Evolutionary conservation across 2,113 vertebrate genomes (phyloP), one percentile per base, ranked within the genome.

Genomic region (Datnioides undecimradiatus): DNA sequence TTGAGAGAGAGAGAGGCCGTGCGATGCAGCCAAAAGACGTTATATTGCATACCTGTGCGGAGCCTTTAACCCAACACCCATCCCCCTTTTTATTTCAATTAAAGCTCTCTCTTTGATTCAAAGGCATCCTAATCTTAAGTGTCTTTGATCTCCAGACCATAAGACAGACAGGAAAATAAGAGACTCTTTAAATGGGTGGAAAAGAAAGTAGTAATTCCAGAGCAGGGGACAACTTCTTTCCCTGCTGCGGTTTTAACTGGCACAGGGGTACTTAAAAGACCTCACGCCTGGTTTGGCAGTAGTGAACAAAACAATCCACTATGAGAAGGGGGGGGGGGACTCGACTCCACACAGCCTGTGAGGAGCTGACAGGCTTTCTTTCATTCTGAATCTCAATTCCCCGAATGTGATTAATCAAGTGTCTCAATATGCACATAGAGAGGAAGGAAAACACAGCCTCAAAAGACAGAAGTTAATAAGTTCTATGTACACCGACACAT

Each of bases 221-320:
- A 89, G 66, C 66, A 58, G 79, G 67, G 69, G 72, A 83, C 75
- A 84, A 54, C 36, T 57, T 91, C 80, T 83, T 67, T 83, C 68
- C 77, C 78, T 68, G 80, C 86, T 91, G 81, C 1, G 76, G 68
- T 76, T 86, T 82, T 73, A 80, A 86, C 73, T 66, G 57, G 82
- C 40, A 67, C 73, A 63, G 51, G 67, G 55, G 63, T 66, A 78
- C 48, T 89, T 83, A 79, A 89, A 90, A 91, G 75, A 85, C 64
- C 82, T 85, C 75, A 82, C 31, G 72, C 49, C 83, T 87, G 72
- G 66, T 86, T 87, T 83, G 82, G 84, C 88, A 85, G 68, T 46
- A 58, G 68, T 83, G 68, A 69, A 93, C 80, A 88, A 92, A 95
- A 95, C 90, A 92, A 93, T 93, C 90, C 91, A 87, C 90, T 92